Percentiles rank a stretch among this genome's conserved stretches.
Evolutionary conservation across 2,113 vertebrate species (phyloP).

Genomic region (Stegastes partitus): DNA sequence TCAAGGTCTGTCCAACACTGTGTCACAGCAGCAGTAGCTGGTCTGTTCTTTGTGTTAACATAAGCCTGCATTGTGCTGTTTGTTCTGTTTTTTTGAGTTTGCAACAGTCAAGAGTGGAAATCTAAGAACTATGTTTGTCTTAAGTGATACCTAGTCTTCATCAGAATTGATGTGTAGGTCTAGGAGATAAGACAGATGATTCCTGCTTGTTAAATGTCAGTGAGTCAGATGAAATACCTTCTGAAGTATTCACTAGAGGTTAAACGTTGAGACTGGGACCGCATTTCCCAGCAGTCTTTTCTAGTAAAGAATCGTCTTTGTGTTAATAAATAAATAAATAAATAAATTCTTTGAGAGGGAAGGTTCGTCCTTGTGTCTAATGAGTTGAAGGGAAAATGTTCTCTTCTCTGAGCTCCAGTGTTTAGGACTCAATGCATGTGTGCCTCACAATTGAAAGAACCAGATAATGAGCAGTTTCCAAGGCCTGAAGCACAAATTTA

Average conservation of each 20-base stretch:
- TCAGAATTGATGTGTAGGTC: not conserved
- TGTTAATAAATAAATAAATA: too few relatives aligned
- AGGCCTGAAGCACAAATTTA: slow-evolving; percentile 63
- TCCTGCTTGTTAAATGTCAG: not conserved
- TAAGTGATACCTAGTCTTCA: not conserved
- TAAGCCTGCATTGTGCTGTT: not conserved
- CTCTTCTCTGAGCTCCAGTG: slow-evolving; percentile 10
- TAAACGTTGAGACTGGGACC: slow-evolving; percentile 9
- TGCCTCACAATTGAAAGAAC: slow-evolving; percentile 30
- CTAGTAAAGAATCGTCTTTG: slow-evolving; percentile 13
- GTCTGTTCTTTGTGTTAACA: not conserved
- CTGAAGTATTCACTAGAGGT: slow-evolving; percentile 3
- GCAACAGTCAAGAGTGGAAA: not conserved
- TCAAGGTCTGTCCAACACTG: not conserved
- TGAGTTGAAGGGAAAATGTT: slow-evolving; percentile 50
- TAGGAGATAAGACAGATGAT: not conserved
- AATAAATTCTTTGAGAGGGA: slow-evolving; percentile 15
- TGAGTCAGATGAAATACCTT: slow-evolving; percentile 3
- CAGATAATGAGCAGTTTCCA: slow-evolving; percentile 68
- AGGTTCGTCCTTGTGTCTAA: slow-evolving; percentile 20
- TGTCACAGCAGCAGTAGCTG: not conserved
- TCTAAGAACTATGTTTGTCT: not conserved
- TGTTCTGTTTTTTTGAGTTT: too few relatives aligned
- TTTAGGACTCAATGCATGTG: slow-evolving; percentile 36
- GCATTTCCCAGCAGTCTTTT: slow-evolving; percentile 26